Evolutionary conservation across 2,113 vertebrate species (phyloP).

Genomic region (Pteronura brasiliensis): DNA sequence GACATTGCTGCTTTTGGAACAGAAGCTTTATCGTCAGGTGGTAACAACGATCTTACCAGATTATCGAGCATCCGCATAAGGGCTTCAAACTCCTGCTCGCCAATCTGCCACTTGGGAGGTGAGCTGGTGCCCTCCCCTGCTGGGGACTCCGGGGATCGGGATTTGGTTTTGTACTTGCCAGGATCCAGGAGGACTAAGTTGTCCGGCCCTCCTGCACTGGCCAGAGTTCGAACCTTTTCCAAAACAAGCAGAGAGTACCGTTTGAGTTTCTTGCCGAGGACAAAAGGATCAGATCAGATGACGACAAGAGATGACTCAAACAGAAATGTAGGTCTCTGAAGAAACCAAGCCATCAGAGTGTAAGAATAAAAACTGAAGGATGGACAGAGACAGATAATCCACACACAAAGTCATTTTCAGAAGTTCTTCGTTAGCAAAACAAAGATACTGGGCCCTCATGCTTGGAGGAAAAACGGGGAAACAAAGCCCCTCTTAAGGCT

Average conservation of each 20-base stretch:
- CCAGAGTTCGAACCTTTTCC: conserved; percentile 94
- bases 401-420: background rate
- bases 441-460: background rate
- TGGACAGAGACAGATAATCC: rapidly evolving
- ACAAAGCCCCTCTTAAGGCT: background rate
- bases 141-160: conserved; percentile 87
- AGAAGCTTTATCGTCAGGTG: too few relatives aligned
- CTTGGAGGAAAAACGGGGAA: background rate
- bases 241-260: background rate
- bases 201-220: conserved; percentile 96
- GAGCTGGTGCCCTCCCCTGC: conserved; percentile 84
- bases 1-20: background rate
- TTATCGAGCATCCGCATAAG: conserved; percentile 99
- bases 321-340: background rate
- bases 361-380: rapidly evolving
- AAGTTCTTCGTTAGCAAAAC: background rate
- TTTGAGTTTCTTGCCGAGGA: background rate
- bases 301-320: background rate
- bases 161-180: conserved; percentile 92
- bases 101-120: conserved; percentile 93
- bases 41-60: conserved; percentile 86
- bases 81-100: conserved; percentile 98
- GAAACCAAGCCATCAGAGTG: background rate
- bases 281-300: background rate
- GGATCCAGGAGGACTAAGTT: conserved; percentile 97